Evolutionary conservation across 2,797 vertebrate genomes (phyloP).

Genomic region (Astyanax mexicanus): DNA sequence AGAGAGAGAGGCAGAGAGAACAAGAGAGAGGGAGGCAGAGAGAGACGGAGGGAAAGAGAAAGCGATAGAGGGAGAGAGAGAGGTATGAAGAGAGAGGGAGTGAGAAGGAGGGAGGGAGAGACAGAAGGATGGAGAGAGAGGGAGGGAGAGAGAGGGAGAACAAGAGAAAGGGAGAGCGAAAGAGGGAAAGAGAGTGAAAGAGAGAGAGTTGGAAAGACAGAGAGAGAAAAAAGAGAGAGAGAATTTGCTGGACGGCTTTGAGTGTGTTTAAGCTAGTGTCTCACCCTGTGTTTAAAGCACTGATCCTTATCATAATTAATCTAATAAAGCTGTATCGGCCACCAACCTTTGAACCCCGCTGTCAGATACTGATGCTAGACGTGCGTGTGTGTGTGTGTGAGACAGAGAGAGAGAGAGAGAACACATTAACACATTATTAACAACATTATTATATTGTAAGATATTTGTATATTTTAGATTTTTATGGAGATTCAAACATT

Average conservation of each 20-base stretch:
- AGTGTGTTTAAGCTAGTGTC: constrained; percentile 74
- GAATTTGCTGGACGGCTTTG: constrained; percentile 93
- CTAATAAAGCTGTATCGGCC: constrained; percentile 99
- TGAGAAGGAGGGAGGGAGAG: constrained; percentile 78
- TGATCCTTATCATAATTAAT: constrained; percentile 99
- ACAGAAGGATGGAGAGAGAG: constrained; percentile 89
- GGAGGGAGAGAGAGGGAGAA: constrained; percentile 83
- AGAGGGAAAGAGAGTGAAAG: no score
- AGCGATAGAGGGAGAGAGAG: constrained; percentile 83
- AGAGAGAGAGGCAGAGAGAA: constrained; percentile 85
- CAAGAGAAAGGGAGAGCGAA: background rate
- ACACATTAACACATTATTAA: no score
- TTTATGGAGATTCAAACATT: no score
- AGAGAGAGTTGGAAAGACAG: constrained; percentile 46
- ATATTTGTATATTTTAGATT: no score
- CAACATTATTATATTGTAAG: no score
- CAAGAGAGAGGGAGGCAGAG: constrained; percentile 87
- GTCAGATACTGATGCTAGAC: constrained; percentile 80
- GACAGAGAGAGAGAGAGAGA: no score
- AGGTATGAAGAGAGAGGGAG: constrained; percentile 97
- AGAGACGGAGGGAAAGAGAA: constrained; percentile 92
- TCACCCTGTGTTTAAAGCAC: constrained; percentile 98
- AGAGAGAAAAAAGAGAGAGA: constrained; percentile 88
- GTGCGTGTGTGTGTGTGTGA: background rate
- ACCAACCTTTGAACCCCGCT: constrained; percentile 88